Base-by-base conservation (phyloP, 1,140 invertebrate genomes). In the Drosophila nasuta region DNA sequence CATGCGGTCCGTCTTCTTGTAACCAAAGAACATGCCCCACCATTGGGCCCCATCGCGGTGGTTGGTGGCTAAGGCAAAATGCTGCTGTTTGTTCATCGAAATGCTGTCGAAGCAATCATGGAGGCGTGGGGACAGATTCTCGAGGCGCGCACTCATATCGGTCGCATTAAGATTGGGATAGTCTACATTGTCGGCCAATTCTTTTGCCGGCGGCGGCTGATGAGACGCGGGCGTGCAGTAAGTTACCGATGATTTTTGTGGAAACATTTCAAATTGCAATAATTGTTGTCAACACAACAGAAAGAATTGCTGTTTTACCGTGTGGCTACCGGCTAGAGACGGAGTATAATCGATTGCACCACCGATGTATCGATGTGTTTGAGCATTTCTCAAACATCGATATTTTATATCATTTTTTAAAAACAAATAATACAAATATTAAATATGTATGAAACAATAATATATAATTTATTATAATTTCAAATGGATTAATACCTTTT, bases 101-200 rank as follows among this genome's bases (percentile, higher is more conserved):
- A 89, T 79, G 35, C 86, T 90, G 60, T 89, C 85, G 56, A 82
- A 89, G 66, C 78, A 89, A 13, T 85, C 75, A 7, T 77, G 81
- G 10, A 89, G 52, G 0, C 86, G 78, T 5, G 81, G 86, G 1
- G 85, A 76, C 1, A 90, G 45, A 45, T 89, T 85, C 33, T 85
- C 81, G 17, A 89, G 57, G 1, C 85, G 81, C 5, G 85, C 81
- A 38, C 81, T 89, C 48, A 90, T 64, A 49, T 89, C 85, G 0
- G 58, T 46, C 1, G 81, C 75, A 52, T 89, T 89, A 1, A 89
- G 75, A 64, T 89, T 89, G 1, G 85, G 85, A 52, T 89, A 89
- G n/a, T 90, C 75, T 1, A 89, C 49, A 54, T 85, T 90, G 1
- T 38, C 59, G n/a, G 81, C 85, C 33, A 89, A 13, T n/a, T 89